A percentile compares a stretch with the other conserved stretches of the same genome.
Evolutionary conservation across 2,888 invertebrate genomes (phyloP).

Genomic region (Salticus scenicus): DNA sequence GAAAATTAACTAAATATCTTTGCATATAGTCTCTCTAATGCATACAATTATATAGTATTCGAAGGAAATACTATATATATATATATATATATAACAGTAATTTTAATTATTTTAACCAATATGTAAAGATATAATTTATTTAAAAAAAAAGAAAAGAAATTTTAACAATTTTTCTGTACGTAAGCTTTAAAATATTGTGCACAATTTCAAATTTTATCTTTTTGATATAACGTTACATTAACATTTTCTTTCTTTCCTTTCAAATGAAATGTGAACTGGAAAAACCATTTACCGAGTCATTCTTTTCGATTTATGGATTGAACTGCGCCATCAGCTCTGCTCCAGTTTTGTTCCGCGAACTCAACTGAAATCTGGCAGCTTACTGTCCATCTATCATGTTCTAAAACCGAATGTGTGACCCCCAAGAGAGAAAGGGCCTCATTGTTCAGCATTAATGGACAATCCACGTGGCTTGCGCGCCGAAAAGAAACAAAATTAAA

Average conservation of each 20-base stretch:
- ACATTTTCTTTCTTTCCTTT: too few relatives aligned
- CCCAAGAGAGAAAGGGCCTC: conserved; percentile 30
- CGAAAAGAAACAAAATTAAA: neutral
- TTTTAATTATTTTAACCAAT: too few relatives aligned
- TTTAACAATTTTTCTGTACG: too few relatives aligned
- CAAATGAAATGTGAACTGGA: conserved; percentile 9
- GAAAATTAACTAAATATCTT: too few relatives aligned
- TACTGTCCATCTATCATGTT: conserved; percentile 51
- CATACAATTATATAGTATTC: too few relatives aligned
- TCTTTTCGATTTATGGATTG: conserved; percentile 5
- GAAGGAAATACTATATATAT: too few relatives aligned
- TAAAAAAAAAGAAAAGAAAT: too few relatives aligned
- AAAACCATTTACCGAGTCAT: neutral
- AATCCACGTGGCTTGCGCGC: neutral
- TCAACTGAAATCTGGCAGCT: conserved; percentile 55
- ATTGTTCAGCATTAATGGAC: conserved; percentile 63
- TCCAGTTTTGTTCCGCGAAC: conserved; percentile 29
- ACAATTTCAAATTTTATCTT: too few relatives aligned
- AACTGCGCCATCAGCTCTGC: neutral
- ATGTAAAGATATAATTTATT: too few relatives aligned
- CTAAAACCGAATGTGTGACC: conserved; percentile 47
- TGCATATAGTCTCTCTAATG: too few relatives aligned
- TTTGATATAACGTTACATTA: neutral
- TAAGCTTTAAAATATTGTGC: too few relatives aligned
- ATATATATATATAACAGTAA: too few relatives aligned